Evolutionary conservation across 2,797 vertebrate species (phyloP).

Genomic region (Chaetodon trifasciatus): DNA sequence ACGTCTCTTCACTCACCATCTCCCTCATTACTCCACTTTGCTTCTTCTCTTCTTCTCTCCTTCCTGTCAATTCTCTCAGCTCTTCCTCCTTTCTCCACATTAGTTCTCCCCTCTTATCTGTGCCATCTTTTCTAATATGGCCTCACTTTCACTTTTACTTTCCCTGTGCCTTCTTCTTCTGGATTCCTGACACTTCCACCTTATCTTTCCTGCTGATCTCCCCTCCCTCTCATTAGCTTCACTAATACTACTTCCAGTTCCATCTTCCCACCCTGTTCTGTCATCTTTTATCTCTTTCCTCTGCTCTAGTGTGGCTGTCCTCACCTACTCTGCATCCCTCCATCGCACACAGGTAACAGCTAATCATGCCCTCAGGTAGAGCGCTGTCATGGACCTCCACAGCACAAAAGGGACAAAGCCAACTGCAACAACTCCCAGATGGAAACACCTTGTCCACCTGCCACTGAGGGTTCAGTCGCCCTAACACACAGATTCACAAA

Average conservation of each 20-base stretch:
- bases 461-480: not conserved
- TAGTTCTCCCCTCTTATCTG: not conserved
- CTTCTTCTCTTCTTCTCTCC: not conserved
- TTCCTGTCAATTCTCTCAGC: not conserved
- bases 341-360: slow-evolving; percentile 1
- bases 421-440: slow-evolving; percentile 6
- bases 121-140: not conserved
- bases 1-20: slow-evolving; percentile 13
- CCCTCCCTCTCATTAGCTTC: not conserved
- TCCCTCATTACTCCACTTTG: not conserved
- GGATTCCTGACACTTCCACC: not conserved
- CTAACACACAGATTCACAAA: not conserved
- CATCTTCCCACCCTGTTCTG: not conserved
- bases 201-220: not conserved
- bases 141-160: not conserved
- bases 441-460: slow-evolving; percentile 24
- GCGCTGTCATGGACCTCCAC: slow-evolving; percentile 6
- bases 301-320: not conserved
- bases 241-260: not conserved
- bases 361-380: slow-evolving; percentile 30
- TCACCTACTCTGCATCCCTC: slow-evolving; percentile 12
- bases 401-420: slow-evolving; percentile 22
- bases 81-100: not conserved
- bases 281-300: not conserved
- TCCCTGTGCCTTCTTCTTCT: not conserved